These are phyloP conservation scores for Alethe castanea DNA, from an alignment of 2,113 vertebrate species.

Conservation along the genomic window DNA sequence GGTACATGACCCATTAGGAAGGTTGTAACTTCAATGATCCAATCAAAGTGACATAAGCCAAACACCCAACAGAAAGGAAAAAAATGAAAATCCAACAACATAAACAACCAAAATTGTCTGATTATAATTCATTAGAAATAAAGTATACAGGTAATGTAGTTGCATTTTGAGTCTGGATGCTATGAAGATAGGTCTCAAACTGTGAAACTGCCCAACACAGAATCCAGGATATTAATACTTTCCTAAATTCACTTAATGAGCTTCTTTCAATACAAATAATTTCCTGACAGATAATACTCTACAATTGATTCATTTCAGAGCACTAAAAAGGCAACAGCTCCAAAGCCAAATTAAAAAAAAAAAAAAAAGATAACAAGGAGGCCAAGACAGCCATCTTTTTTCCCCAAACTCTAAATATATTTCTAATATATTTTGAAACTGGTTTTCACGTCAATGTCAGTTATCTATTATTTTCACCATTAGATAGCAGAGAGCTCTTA, in stretches of 20 bases:
- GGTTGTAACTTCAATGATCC: not conserved
- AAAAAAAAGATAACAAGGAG: not conserved
- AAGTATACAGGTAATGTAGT: not conserved
- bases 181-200: not conserved
- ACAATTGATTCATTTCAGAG: constrained; percentile 37
- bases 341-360: not conserved
- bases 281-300: constrained; percentile 19
- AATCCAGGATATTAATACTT: not conserved
- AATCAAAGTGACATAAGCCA: not conserved
- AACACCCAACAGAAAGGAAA: not conserved
- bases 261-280: constrained; percentile 1
- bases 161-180: not conserved
- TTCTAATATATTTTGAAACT: not conserved
- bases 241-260: not conserved
- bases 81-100: not conserved
- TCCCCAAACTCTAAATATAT: not conserved
- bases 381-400: not conserved
- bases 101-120: not conserved
- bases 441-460: not conserved
- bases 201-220: not conserved
- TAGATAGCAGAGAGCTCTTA: not conserved
- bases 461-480: not conserved
- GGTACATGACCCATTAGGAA: not conserved
- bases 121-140: not conserved
- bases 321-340: constrained; percentile 4